Base-by-base conservation (phyloP, 2,888 invertebrate species). In the Gandaritis pyraliata region DNA sequence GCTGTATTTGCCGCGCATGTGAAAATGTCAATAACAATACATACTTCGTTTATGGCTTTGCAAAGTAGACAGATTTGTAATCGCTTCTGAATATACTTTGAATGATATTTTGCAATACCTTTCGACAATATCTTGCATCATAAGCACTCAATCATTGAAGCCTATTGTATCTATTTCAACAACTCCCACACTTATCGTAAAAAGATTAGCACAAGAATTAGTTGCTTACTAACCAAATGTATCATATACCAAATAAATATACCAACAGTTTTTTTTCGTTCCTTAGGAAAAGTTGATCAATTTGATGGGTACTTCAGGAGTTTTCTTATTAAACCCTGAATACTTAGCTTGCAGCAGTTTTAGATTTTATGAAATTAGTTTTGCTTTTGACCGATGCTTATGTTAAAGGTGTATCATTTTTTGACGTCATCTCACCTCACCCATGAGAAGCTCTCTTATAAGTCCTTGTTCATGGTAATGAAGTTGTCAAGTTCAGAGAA, bases 401-500 rank as follows among this genome's bases (percentile, higher is more conserved):
- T n/a, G n/a, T n/a, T n/a, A n/a, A n/a, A n/a, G 23, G 6, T 23
- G 23, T 23, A 0, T 23, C 23, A 2, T 3, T 23, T 23, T 23
- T 23, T 33, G 33, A 33, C 33, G 33, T 23, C 23, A 23, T 23
- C 23, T 23, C 23, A 23, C 23, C 23, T 23, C 23, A 23, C 23
- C 23, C 23, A 23, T 23, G 23, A 23, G 23, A 23, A 41, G 41
- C 6, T 15, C 8, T 4, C 8, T 41, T 38, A n/a, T 2, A 41
- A 41, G 2, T n/a, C 39, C 13, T 48, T 48, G 15, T 47, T 48
- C 38, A 69, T 66, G 67, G 51, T 61, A 68, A 71, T 62, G 53
- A 65, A 63, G 59, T 66, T 63, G 64, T 70, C 68, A 69, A 68
- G 61, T 68, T 66, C 65, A 66, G 49, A 58, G 60, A 61, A 69